phyloP scores from a whole-genome alignment of 2,888 invertebrate genomes.

The Himalopsyche anomala region DNA sequence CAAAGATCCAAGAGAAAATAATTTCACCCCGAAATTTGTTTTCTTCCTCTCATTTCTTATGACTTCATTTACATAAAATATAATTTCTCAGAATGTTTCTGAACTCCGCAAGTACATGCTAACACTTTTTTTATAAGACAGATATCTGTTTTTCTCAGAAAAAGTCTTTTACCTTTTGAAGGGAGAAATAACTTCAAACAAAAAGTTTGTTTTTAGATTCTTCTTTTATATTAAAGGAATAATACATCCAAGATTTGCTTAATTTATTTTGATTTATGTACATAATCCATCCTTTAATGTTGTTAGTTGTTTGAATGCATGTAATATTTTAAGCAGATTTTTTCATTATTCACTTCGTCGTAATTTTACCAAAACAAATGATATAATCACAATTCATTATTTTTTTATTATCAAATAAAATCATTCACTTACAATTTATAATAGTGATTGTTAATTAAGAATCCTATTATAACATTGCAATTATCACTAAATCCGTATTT shows the following conservation, averaged over 20 bases:
- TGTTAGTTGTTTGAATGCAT: not conserved
- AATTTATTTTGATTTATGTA: slow-evolving; percentile 2
- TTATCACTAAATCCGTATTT: no score
- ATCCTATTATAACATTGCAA: no score
- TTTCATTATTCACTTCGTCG: no score
- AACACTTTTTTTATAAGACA: not conserved
- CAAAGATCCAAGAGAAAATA: no score
- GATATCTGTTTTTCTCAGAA: not conserved
- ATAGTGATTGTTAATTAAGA: no score
- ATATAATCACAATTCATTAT: no score
- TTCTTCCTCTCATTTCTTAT: not conserved
- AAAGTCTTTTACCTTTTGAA: slow-evolving; percentile 12
- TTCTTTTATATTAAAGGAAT: not conserved
- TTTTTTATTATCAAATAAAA: no score
- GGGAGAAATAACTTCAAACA: not conserved
- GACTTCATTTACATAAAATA: not conserved
- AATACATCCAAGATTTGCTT: not conserved
- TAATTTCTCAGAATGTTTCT: not conserved
- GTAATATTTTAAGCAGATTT: no score
- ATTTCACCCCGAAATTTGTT: no score
- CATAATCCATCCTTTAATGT: not conserved
- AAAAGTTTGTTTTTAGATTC: not conserved
- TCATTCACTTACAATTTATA: no score
- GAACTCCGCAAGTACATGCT: not conserved
- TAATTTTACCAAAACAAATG: no score